A percentile compares a stretch with the other conserved stretches of the same genome.
These are phyloP conservation scores for Scaptomyza montana DNA, from an alignment of 1,140 invertebrate species.

Conservation along the genomic window DNA sequence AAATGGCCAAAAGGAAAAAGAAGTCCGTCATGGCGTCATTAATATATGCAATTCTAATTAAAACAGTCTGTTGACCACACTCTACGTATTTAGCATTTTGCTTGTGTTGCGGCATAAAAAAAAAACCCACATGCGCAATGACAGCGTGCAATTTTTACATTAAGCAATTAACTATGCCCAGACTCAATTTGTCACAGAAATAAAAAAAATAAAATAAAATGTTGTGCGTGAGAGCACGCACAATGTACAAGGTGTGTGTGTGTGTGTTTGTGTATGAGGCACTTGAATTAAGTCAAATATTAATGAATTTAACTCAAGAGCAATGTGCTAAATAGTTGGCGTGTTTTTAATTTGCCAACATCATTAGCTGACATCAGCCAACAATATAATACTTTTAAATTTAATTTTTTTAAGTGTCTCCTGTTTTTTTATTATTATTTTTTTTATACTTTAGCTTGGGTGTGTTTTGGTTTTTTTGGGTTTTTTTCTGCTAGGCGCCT, in stretches of 20 bases:
- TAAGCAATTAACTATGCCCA: constrained; percentile 37
- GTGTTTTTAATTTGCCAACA: not conserved
- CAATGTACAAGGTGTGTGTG: constrained; percentile 12
- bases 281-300: constrained; percentile 19
- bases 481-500: no score
- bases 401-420: constrained; percentile 15
- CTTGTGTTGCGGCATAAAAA: constrained; percentile 5
- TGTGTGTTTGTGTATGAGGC: constrained; percentile 5
- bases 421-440: not conserved
- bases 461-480: no score
- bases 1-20: constrained; percentile 25
- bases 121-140: constrained; percentile 44
- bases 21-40: constrained; percentile 60
- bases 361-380: constrained; percentile 44
- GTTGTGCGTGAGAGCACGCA: constrained; percentile 40
- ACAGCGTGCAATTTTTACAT: constrained; percentile 69
- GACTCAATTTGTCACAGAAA: constrained; percentile 64
- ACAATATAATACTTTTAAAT: constrained; percentile 24
- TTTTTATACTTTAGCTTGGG: not conserved
- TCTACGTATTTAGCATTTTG: constrained; percentile 1
- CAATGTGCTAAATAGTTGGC: constrained; percentile 4
- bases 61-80: constrained; percentile 37
- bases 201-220: not conserved
- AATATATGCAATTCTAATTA: constrained; percentile 82
- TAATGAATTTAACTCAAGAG: constrained; percentile 40